phyloP scores from a whole-genome alignment of 2,888 invertebrate species.

The Apantesis nais region DNA sequence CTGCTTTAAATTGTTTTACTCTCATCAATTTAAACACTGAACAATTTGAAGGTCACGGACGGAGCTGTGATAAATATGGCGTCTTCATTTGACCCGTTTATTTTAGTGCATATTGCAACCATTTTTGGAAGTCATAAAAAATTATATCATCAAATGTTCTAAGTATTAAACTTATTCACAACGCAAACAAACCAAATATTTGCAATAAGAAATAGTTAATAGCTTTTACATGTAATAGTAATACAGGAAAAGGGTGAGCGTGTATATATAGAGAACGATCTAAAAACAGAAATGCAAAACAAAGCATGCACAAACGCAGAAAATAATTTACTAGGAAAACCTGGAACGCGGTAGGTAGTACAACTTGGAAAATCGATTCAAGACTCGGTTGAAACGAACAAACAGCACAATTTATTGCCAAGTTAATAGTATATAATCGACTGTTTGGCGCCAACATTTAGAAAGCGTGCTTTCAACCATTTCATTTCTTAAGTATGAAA shows the following conservation, averaged over 20 bases:
- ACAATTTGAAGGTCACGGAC: conserved; percentile 45
- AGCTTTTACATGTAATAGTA: conserved; percentile 7
- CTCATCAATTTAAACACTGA: conserved; percentile 35
- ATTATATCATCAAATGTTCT: background rate
- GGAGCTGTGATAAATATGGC: conserved; percentile 43
- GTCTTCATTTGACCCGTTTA: conserved; percentile 54
- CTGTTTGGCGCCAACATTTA: conserved; percentile 42
- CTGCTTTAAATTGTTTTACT: conserved; percentile 17
- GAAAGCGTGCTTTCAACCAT: conserved; percentile 41
- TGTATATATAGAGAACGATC: conserved; percentile 11
- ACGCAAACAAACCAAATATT: conserved; percentile 15
- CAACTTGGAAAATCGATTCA: conserved; percentile 33
- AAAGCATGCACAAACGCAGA: conserved; percentile 22
- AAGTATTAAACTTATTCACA: conserved; percentile 14
- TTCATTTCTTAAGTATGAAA: no score
- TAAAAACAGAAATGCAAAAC: conserved; percentile 21
- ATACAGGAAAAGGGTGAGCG: conserved; percentile 3
- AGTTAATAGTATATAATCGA: conserved; percentile 60
- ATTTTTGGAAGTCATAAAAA: conserved; percentile 41
- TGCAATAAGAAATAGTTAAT: conserved; percentile 14
- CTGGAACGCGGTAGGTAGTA: conserved; percentile 18
- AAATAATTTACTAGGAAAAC: conserved; percentile 27
- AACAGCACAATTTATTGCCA: conserved; percentile 54
- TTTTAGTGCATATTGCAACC: conserved; percentile 47
- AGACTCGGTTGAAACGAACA: conserved; percentile 41